Percentiles rank a stretch among this genome's conserved stretches.
These are phyloP conservation scores for Halictus quadricinctus DNA, from an alignment of 2,888 invertebrate genomes.

Conservation along the genomic window DNA sequence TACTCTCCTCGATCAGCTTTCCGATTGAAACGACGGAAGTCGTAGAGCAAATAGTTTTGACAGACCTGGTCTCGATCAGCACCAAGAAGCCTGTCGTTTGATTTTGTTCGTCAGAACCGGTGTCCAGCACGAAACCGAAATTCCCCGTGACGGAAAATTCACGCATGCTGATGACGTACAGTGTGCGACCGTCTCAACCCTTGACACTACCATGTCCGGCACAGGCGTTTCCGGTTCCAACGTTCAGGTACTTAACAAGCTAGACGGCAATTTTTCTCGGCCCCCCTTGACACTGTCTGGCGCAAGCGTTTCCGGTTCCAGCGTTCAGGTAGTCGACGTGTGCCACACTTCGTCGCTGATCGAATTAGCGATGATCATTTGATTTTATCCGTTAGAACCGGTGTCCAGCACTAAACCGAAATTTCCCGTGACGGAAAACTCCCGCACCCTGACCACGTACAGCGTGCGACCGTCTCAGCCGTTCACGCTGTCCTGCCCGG, in stretches of 20 bases:
- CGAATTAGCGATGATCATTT: too few species aligned
- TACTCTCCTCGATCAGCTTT: background rate
- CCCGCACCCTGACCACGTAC: conserved; percentile 74
- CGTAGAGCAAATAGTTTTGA: background rate
- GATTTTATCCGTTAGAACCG: conserved; percentile 75
- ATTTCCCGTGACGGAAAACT: conserved; percentile 80
- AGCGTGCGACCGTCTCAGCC: conserved; percentile 75
- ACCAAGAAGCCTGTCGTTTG: background rate
- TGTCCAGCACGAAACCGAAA: conserved; percentile 81
- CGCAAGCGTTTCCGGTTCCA: conserved; percentile 86
- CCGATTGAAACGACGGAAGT: background rate
- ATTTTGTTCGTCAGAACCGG: conserved; percentile 76
- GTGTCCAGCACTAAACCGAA: conserved; percentile 81
- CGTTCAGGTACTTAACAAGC: conserved; percentile 71
- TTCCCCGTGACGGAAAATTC: conserved; percentile 81
- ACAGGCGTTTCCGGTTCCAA: conserved; percentile 85
- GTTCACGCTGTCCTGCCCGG: conserved; percentile 88
- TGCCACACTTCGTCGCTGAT: background rate
- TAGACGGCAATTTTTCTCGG: background rate
- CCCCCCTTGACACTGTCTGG: conserved; percentile 85
- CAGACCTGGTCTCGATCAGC: background rate
- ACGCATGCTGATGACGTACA: conserved; percentile 73
- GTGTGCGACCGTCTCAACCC: conserved; percentile 75
- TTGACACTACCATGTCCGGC: conserved; percentile 89
- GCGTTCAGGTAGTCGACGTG: conserved; percentile 72